Conservation (phyloP, 2,797 vertebrate species). For the Mus spretus region DNA sequence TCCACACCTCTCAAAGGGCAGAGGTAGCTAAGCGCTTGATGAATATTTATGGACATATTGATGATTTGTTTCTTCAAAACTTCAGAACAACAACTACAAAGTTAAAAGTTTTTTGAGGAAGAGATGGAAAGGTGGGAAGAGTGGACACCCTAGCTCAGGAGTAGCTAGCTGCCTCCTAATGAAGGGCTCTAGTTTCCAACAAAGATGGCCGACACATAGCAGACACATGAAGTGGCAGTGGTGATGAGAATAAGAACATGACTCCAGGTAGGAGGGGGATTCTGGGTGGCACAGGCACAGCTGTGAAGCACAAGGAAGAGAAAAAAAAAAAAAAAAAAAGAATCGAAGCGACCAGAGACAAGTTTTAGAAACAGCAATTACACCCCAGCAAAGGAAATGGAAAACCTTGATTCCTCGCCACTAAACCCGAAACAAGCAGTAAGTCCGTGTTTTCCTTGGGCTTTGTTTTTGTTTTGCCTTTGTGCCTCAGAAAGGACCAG, state of each 20-base stretch:
- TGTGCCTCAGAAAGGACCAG: conserved; percentile 51
- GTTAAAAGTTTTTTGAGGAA: neutral
- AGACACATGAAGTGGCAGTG: neutral
- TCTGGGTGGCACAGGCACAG: rapidly evolving
- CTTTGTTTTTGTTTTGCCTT: conserved; percentile 71
- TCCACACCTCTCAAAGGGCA: neutral
- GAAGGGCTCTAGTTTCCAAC: neutral
- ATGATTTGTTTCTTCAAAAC: conserved; percentile 50
- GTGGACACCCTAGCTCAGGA: neutral
- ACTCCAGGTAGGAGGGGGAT: neutral
- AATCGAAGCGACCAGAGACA: neutral
- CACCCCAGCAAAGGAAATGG: neutral
- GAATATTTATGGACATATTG: conserved; percentile 29
- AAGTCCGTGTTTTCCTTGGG: conserved; percentile 39
- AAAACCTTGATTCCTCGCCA: conserved; percentile 5
- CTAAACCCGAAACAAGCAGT: conserved; percentile 27
- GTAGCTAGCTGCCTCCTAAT: neutral
- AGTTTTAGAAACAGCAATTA: neutral
- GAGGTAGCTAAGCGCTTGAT: neutral
- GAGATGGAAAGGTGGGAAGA: neutral
- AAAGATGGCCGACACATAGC: neutral
- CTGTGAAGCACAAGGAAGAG: rapidly evolving
- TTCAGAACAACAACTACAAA: neutral
- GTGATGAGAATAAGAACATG: neutral
- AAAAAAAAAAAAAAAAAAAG: neutral